Conservation (phyloP, 2,797 vertebrate species). For the Acanthopagrus latus region DNA sequence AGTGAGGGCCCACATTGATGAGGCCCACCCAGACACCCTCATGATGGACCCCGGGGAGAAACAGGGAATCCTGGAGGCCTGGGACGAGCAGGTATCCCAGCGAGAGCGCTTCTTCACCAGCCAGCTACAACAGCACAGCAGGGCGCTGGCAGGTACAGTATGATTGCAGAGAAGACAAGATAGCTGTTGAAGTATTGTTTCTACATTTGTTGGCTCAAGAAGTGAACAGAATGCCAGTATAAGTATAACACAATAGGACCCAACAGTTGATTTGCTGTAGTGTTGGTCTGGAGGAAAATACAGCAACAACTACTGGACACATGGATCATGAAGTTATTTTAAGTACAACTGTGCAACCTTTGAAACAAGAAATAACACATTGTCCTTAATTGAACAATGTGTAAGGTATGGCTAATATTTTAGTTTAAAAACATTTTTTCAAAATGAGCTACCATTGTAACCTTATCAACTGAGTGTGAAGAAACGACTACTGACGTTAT, state of each 20-base stretch:
- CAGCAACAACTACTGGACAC: no score
- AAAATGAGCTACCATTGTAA: no score
- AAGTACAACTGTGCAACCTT: not conserved
- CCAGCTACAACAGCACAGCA: conserved; percentile 84
- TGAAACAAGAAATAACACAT: not conserved
- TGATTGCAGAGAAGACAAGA: not conserved
- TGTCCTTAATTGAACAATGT: no score
- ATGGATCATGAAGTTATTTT: not conserved
- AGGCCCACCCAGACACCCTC: conserved; percentile 89
- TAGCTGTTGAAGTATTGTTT: not conserved
- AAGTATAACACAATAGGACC: not conserved
- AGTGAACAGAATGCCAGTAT: not conserved
- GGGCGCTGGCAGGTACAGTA: conserved; percentile 65
- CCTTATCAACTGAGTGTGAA: no score
- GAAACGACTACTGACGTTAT: no score
- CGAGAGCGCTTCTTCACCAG: conserved; percentile 87
- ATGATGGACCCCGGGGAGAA: conserved; percentile 84
- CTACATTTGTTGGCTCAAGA: not conserved
- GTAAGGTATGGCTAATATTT: no score
- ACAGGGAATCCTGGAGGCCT: conserved; percentile 86
- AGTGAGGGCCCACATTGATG: conserved; percentile 89
- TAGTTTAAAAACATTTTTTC: no score
- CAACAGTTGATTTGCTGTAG: not conserved
- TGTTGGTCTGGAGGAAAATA: not conserved
- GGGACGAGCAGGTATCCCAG: conserved; percentile 88